Conservation (phyloP, 2,888 invertebrate genomes). For the Zygogramma bicolorata region DNA sequence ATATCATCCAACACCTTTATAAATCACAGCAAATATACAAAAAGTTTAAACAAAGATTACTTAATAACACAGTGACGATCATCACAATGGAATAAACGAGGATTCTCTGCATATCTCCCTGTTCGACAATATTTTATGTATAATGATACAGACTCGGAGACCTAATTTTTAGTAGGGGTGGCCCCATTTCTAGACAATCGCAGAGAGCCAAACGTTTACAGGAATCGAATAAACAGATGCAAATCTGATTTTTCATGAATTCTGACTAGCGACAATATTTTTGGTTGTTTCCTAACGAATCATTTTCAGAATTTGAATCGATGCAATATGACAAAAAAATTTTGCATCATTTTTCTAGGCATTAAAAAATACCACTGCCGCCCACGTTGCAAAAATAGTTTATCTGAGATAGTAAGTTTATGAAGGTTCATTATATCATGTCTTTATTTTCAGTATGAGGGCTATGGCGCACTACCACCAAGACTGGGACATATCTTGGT, state of each 20-base stretch:
- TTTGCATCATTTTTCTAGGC: too few relatives aligned
- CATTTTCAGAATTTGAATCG: too few relatives aligned
- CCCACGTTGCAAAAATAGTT: too few relatives aligned
- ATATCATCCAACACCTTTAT: slow-evolving; percentile 62
- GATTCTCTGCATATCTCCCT: slow-evolving; percentile 64
- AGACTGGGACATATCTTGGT: too few relatives aligned
- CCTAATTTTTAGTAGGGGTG: not conserved
- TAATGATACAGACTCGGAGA: slow-evolving; percentile 23
- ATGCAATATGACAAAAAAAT: too few relatives aligned
- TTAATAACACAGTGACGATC: slow-evolving; percentile 58
- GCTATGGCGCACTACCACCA: too few relatives aligned
- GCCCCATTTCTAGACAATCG: not conserved
- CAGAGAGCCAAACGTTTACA: not conserved
- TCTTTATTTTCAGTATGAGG: too few relatives aligned
- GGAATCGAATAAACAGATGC: not conserved
- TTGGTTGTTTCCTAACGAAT: not conserved
- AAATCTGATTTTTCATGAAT: not conserved
- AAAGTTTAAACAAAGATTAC: slow-evolving; percentile 58
- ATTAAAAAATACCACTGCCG: too few relatives aligned
- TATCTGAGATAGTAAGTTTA: too few relatives aligned
- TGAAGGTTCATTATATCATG: too few relatives aligned
- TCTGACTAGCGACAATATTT: not conserved
- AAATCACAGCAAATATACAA: slow-evolving; percentile 65
- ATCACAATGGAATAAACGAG: slow-evolving; percentile 58
- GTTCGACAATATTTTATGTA: slow-evolving; percentile 58